Percentiles rank a stretch among this genome's conserved stretches.
phyloP scores from a whole-genome alignment of 2,113 vertebrate genomes.

The Seriola aureovittata region DNA sequence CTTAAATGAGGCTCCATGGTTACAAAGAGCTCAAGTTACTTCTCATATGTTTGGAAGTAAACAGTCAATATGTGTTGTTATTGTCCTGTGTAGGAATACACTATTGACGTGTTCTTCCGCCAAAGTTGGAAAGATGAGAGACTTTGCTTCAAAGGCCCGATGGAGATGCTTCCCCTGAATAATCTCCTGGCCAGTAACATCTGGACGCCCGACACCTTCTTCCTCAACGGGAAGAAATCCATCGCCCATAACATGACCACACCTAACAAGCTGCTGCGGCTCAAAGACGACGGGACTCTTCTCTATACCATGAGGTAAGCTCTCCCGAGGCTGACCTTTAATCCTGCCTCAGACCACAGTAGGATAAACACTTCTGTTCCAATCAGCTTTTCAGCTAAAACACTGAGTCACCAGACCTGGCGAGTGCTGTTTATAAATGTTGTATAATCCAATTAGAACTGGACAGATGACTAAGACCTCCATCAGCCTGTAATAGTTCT shows the following conservation, averaged over 20 bases:
- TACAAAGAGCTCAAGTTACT: not conserved
- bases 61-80: not conserved
- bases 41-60: not conserved
- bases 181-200: constrained; percentile 97
- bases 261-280: constrained; percentile 95
- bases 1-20: not conserved
- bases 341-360: not conserved
- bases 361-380: constrained; percentile 1
- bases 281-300: constrained; percentile 94
- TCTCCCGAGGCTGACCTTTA: not conserved
- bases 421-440: constrained; percentile 1
- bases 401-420: constrained; percentile 18
- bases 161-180: constrained; percentile 94
- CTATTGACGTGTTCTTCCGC: constrained; percentile 98
- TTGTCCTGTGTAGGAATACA: constrained; percentile 90
- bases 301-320: constrained; percentile 98
- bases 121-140: constrained; percentile 99
- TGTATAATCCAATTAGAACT: constrained; percentile 52
- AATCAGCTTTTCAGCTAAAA: constrained; percentile 23
- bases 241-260: constrained; percentile 99
- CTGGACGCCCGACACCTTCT: constrained; percentile 98
- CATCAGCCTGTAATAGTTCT: constrained; percentile 17
- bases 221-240: constrained; percentile 98
- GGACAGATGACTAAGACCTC: constrained; percentile 39
- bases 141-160: constrained; percentile 94